Conservation (phyloP, 2,797 vertebrate species). For the Chiloscyllium punctatum region DNA sequence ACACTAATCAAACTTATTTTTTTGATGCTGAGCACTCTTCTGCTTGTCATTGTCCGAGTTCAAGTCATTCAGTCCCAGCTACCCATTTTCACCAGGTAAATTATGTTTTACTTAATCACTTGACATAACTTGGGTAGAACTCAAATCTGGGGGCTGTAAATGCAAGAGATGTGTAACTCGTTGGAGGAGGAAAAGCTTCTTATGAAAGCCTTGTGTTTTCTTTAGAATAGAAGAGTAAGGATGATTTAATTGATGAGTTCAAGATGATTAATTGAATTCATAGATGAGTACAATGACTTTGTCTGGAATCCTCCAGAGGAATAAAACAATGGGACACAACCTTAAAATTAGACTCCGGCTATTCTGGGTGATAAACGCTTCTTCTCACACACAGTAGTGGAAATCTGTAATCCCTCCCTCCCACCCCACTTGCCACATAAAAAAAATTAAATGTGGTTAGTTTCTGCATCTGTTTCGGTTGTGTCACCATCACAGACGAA, state of each 20-base stretch:
- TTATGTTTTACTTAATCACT: background rate
- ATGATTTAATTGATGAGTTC: background rate
- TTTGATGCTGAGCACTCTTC: constrained; percentile 86
- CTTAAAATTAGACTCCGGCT: background rate
- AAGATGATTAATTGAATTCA: background rate
- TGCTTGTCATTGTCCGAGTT: constrained; percentile 89
- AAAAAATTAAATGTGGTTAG: no score
- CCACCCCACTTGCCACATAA: no score
- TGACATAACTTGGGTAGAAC: background rate
- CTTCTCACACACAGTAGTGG: background rate
- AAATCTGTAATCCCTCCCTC: no score
- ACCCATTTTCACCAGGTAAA: constrained; percentile 93
- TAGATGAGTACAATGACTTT: background rate
- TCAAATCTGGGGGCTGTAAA: background rate
- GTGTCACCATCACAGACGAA: no score
- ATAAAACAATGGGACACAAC: background rate
- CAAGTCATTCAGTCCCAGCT: constrained; percentile 97
- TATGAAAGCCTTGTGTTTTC: no score
- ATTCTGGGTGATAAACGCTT: background rate
- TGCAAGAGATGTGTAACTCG: background rate
- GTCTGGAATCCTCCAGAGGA: background rate
- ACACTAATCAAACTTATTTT: constrained; percentile 90
- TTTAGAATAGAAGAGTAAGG: background rate
- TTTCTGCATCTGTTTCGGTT: no score
- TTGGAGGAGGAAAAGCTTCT: background rate